Percentiles rank a stretch among this genome's conserved stretches.
Evolutionary conservation across 2,113 vertebrate genomes (phyloP).

Genomic region (Lichenostomus cassidix): DNA sequence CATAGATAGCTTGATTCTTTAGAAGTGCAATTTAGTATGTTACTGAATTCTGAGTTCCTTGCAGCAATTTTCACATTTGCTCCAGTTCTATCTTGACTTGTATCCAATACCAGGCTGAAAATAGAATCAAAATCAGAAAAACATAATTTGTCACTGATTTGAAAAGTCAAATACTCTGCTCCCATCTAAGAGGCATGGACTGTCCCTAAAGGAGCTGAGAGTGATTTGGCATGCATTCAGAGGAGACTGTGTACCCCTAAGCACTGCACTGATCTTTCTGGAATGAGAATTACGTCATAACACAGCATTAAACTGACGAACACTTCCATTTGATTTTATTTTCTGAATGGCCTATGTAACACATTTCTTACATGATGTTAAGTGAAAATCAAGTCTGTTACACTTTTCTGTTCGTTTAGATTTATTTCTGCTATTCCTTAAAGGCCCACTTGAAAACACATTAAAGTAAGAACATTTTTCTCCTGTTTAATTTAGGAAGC

Average conservation of each 20-base stretch:
- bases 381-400: neutral
- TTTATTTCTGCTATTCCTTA: neutral
- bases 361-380: neutral
- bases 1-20: neutral
- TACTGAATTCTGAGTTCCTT: neutral
- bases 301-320: neutral
- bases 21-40: slow-evolving; percentile 3
- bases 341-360: neutral
- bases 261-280: neutral
- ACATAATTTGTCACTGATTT: neutral
- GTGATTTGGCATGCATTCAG: neutral
- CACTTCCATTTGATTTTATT: neutral
- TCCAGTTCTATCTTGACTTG: slow-evolving; percentile 46
- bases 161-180: slow-evolving; percentile 13
- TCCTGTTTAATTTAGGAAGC: neutral
- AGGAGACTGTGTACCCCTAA: neutral
- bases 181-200: neutral
- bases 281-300: neutral
- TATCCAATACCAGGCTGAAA: slow-evolving; percentile 35
- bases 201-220: neutral
- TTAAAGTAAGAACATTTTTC: neutral
- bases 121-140: slow-evolving; percentile 42
- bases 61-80: slow-evolving; percentile 38
- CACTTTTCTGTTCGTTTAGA: neutral
- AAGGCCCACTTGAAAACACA: neutral